These are phyloP conservation scores for Rhyacophila brunnea DNA, from an alignment of 1,140 invertebrate species.

Conservation along the genomic window DNA sequence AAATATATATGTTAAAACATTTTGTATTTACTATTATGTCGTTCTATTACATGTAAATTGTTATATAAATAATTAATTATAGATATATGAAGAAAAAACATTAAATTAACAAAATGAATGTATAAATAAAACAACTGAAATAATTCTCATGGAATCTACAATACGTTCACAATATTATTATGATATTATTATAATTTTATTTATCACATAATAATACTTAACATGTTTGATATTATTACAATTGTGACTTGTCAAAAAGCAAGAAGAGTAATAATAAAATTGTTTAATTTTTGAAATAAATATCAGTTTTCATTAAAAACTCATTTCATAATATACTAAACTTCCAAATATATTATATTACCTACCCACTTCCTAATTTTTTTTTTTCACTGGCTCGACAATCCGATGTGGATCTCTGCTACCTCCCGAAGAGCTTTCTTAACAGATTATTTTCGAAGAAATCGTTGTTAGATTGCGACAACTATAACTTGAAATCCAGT, in stretches of 20 bases:
- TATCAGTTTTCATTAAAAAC: too few species aligned
- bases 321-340: too few species aligned
- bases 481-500: too few species aligned
- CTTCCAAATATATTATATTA: too few species aligned
- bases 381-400: too few species aligned
- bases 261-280: constrained; percentile 33
- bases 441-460: too few species aligned
- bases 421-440: too few species aligned
- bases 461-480: too few species aligned
- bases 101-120: constrained; percentile 1
- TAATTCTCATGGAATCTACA: not conserved
- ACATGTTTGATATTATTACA: not conserved
- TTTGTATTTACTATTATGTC: constrained; percentile 26
- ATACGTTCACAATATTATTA: constrained; percentile 1
- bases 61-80: constrained; percentile 30
- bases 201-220: not conserved
- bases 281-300: constrained; percentile 34
- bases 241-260: constrained; percentile 31
- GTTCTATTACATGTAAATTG: constrained; percentile 25
- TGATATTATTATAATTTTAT: not conserved
- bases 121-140: constrained; percentile 1
- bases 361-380: too few species aligned
- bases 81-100: constrained; percentile 4
- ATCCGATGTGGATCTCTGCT: too few species aligned
- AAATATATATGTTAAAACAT: constrained; percentile 16